Conservation (phyloP, 1,140 invertebrate genomes). For the Procambarus clarkii region DNA sequence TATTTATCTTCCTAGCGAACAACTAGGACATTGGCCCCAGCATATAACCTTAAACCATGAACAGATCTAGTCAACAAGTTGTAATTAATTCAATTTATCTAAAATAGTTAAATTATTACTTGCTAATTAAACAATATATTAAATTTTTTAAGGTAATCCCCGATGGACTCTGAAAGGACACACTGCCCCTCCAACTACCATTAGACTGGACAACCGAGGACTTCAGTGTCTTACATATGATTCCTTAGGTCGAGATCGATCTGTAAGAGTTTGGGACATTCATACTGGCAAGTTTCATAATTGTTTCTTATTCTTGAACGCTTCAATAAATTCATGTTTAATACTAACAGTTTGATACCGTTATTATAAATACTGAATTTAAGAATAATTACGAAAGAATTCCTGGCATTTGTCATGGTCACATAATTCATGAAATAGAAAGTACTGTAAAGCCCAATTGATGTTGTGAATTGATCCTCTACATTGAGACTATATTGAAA, state of each 20-base stretch:
- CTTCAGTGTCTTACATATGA: slow-evolving; percentile 84
- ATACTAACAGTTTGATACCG: not conserved
- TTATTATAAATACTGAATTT: not conserved
- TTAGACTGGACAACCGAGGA: slow-evolving; percentile 84
- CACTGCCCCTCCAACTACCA: slow-evolving; percentile 83
- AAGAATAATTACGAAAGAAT: not conserved
- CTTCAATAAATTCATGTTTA: not conserved
- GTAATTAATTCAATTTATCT: no score
- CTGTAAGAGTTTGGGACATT: slow-evolving; percentile 87
- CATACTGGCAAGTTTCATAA: slow-evolving; percentile 80
- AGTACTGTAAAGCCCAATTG: no score
- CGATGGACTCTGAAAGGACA: slow-evolving; percentile 85
- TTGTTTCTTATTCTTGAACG: not conserved
- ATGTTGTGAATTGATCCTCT: no score
- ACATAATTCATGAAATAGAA: no score
- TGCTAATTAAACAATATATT: not conserved
- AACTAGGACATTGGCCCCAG: no score
- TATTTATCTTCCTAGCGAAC: no score
- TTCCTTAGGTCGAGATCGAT: slow-evolving; percentile 82
- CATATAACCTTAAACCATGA: no score
- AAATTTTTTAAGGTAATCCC: slow-evolving; percentile 80
- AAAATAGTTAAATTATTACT: not conserved
- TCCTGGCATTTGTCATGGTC: not conserved
- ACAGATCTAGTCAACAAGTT: no score
- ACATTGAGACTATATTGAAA: no score